Evolutionary conservation across 2,888 invertebrate genomes (phyloP), one percentile per base, ranked within the genome.

Genomic region (Tachystola acroxantha): DNA sequence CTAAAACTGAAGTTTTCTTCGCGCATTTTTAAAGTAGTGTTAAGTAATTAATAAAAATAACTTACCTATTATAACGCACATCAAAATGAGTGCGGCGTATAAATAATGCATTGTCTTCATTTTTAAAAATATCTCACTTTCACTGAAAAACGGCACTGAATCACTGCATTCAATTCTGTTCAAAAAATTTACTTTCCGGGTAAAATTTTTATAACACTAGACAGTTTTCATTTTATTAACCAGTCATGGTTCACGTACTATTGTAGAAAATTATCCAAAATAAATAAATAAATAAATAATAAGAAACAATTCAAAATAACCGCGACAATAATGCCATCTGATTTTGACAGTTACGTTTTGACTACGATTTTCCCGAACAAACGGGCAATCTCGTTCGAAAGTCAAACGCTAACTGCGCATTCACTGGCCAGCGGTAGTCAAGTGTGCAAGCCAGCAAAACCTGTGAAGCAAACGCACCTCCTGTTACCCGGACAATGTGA

Each of bases 391-490:
- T 42, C 73, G 74, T 75, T 76, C 73, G 84, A 82, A 79, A 82
- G 84, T 75, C 80, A 75, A 77, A 74, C 79, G 72, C 64, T 50
- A 64, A 82, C 81, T 82, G 80, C 63, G 64, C 50, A 54, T 43
- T 46, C 45, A 62, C 57, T 64, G 72, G 71, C 70, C 65, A 63
- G 53, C 53, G 46, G 38, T 42, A 65, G 57, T 69, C 71, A 70
- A 66, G 71, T 73, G 72, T 67, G 67, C 67, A 60, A 53, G 59
- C 60, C 60, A 53, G 59, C 60, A 32, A 31, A 33, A 22, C 26
- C 26, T 16, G 34, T 31, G 54, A 50, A 56, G 56, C 52, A 56
- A 57, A 62, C 58, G 58, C 54, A 56, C 59, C 56, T 50, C 19
- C 49, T 57, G 61, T 58, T 60, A 72, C 44, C 65, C 65, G 48